phyloP scores from a whole-genome alignment of 1,140 invertebrate species.

The Dinoponera quadriceps region DNA sequence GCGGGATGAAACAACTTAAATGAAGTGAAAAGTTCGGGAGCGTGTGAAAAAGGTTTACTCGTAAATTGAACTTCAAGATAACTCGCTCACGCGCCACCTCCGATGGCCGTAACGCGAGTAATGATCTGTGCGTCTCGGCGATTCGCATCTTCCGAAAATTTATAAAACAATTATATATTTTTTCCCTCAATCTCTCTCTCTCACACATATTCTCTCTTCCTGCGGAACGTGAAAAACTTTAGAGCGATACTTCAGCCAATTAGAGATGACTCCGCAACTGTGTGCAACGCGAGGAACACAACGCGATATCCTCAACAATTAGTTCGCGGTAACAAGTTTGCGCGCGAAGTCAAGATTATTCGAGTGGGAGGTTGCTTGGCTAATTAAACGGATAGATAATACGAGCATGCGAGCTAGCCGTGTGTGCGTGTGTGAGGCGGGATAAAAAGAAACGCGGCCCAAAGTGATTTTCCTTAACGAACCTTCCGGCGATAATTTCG shows the following conservation, averaged over 20 bases:
- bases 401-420: background rate
- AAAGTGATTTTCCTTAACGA: slow-evolving; percentile 8
- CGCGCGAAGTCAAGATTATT: slow-evolving; percentile 11
- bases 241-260: slow-evolving; percentile 9
- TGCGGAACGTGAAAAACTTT: background rate
- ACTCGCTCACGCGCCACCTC: slow-evolving; percentile 8
- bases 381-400: slow-evolving; percentile 17
- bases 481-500: slow-evolving; percentile 11
- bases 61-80: slow-evolving; percentile 53
- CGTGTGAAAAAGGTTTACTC: slow-evolving; percentile 40
- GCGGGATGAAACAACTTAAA: slow-evolving; percentile 56
- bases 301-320: slow-evolving; percentile 11
- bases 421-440: too few species aligned
- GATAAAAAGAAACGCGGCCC: background rate
- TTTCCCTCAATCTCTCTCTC: background rate
- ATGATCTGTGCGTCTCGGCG: slow-evolving; percentile 25
- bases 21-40: slow-evolving; percentile 48
- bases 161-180: slow-evolving; percentile 1
- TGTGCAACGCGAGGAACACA: background rate
- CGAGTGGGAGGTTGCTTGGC: background rate
- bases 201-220: background rate
- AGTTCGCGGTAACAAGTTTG: slow-evolving; percentile 1
- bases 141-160: slow-evolving; percentile 28
- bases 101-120: slow-evolving; percentile 8
- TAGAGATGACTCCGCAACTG: background rate